Evolutionary conservation across 2,888 invertebrate species (phyloP).

Genomic region (Keiferia lycopersicella): DNA sequence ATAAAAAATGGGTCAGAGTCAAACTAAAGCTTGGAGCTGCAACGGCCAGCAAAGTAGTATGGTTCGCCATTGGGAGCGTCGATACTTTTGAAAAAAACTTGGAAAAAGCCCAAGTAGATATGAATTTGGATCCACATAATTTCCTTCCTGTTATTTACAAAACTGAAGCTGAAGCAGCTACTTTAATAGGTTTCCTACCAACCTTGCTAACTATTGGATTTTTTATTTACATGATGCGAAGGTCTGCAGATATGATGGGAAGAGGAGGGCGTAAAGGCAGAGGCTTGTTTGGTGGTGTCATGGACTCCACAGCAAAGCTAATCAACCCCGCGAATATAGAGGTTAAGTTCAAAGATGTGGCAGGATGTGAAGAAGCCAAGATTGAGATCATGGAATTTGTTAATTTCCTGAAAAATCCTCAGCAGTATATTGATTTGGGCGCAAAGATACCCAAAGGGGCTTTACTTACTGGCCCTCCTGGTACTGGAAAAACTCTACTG

Average conservation of each 20-base stretch:
- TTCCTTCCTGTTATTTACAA: constrained; percentile 97
- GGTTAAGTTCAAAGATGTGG: constrained; percentile 98
- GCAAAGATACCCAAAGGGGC: constrained; percentile 99
- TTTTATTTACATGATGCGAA: constrained; percentile 92
- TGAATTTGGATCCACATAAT: constrained; percentile 94
- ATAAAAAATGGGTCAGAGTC: constrained; percentile 98
- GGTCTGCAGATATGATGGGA: constrained; percentile 94
- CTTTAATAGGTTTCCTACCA: constrained; percentile 89
- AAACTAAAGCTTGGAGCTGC: constrained; percentile 88
- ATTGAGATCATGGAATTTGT: constrained; percentile 99
- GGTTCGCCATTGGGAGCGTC: constrained; percentile 99
- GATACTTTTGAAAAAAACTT: constrained; percentile 98
- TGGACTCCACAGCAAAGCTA: constrained; percentile 98
- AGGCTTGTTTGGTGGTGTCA: constrained; percentile 94
- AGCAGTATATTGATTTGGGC: constrained; percentile 98
- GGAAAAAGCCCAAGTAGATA: constrained; percentile 95
- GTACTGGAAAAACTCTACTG: constrained; percentile 98
- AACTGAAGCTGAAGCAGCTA: constrained; percentile 92
- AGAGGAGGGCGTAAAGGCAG: constrained; percentile 87
- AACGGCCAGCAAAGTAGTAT: constrained; percentile 88
- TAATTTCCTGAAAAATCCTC: constrained; percentile 99
- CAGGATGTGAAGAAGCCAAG: constrained; percentile 99
- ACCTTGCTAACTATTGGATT: constrained; percentile 92
- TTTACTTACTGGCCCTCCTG: constrained; percentile 95
- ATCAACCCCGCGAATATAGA: constrained; percentile 98